Base-by-base conservation (phyloP, 2,113 vertebrate genomes). In the Psettodes erumei region DNA sequence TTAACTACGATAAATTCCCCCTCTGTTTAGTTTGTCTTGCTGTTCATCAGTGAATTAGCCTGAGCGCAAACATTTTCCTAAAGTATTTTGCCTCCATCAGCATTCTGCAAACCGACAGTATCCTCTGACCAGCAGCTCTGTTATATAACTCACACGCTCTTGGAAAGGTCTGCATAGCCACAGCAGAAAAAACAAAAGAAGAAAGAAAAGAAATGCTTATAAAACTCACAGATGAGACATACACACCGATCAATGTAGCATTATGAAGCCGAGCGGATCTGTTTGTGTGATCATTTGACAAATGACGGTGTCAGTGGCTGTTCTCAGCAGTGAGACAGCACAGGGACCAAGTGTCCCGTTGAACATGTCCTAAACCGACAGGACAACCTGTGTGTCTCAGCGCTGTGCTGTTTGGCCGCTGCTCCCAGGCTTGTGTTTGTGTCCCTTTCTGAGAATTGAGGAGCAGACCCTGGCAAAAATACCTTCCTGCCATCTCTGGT, bases 401-500 rank as follows among this genome's bases (percentile, higher is more conserved):
- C 19, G 80, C 67, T 70, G 72, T 15, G 67, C 69, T 40, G 80
- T 42, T 76, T 75, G 81, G 86, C 83, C 53, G 84, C 81, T 11
- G 74, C 80, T 75, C 54, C 53, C 59, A 30, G 75, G 75, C 79
- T 74, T 40, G 64, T 69, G 74, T 79, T 82, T 77, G 76, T 71
- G 82, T 84, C 77, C 75, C 66, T 77, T 78, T 88, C 77, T 86
- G 86, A 77, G 89, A 87, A 88, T 50, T 82, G 82, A 90, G 84
- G 82, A 85, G 82, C 82, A 53, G 28, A 78, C 75, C 71, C 86
- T 93, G 91, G 90, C 84, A 90, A 58, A n/a, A 88, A 88, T 73
- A 85, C 88, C 90, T 86, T 92, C 86, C 91, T 90, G 82, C 76
- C 72, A 33, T 86, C 47, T 71, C 75, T 71, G 67, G 78, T 90